Conservation (phyloP, 1,140 invertebrate genomes). For the Drosophila lacertosa region DNA sequence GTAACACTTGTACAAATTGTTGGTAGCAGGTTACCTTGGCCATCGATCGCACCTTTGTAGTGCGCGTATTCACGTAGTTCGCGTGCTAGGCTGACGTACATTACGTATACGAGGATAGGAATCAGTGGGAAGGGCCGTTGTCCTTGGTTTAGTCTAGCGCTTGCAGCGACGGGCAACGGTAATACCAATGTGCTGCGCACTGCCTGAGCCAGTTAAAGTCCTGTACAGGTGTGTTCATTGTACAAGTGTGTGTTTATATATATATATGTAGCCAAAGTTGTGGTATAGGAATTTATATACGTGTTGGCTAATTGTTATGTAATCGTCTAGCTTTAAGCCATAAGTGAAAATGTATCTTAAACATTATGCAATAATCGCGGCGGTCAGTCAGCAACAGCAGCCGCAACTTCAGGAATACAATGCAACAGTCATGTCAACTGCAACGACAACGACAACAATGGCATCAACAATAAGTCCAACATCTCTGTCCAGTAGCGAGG, state of each 20-base stretch:
- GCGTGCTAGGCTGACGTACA: slow-evolving; percentile 32
- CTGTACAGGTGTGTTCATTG: slow-evolving; percentile 3
- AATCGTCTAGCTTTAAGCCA: slow-evolving; percentile 55
- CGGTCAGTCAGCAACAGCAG: slow-evolving; percentile 60
- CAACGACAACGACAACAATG: slow-evolving; percentile 43
- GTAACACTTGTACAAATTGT: slow-evolving; percentile 28
- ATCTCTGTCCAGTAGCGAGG: slow-evolving; percentile 40
- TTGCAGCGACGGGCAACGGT: slow-evolving; percentile 33
- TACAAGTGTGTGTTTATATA: background rate
- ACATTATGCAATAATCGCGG: slow-evolving; percentile 77
- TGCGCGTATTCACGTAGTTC: slow-evolving; percentile 5
- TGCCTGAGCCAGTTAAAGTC: slow-evolving; percentile 3
- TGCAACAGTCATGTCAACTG: slow-evolving; percentile 46
- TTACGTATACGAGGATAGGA: slow-evolving; percentile 18
- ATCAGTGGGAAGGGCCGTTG: slow-evolving; percentile 27
- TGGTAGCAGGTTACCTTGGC: slow-evolving; percentile 54
- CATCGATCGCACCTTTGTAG: slow-evolving; percentile 58
- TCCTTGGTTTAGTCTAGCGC: slow-evolving; percentile 56
- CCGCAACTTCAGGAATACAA: slow-evolving; percentile 24
- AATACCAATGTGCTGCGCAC: slow-evolving; percentile 6
- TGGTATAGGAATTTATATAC: slow-evolving; percentile 52
- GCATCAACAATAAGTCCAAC: slow-evolving; percentile 29
- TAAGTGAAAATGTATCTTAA: slow-evolving; percentile 73
- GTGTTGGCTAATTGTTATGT: slow-evolving; percentile 68
- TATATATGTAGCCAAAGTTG: slow-evolving; percentile 5